These are phyloP conservation scores for Cartodere bifasciata DNA, from an alignment of 2,888 invertebrate genomes.

Conservation along the genomic window DNA sequence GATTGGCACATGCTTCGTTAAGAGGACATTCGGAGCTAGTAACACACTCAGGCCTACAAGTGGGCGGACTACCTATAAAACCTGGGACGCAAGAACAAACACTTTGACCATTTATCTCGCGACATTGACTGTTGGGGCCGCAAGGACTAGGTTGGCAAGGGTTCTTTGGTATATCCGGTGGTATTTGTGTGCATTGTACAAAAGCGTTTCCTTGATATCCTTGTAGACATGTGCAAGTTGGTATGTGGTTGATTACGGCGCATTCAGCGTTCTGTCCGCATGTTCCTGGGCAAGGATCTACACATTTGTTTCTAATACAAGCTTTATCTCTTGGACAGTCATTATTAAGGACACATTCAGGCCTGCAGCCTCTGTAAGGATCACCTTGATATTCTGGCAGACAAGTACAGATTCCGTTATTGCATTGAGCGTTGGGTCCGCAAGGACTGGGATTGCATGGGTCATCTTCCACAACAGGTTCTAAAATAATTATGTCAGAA, in stretches of 20 bases:
- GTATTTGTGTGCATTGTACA: slow-evolving; percentile 34
- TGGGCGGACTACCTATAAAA: slow-evolving; percentile 58
- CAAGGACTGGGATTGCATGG: slow-evolving; percentile 45
- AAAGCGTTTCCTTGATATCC: slow-evolving; percentile 68
- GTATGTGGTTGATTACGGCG: slow-evolving; percentile 62
- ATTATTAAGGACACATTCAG: slow-evolving; percentile 64
- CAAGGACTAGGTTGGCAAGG: slow-evolving; percentile 53
- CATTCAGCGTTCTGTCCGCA: slow-evolving; percentile 68
- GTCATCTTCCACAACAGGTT: slow-evolving; percentile 27
- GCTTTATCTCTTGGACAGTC: slow-evolving; percentile 60
- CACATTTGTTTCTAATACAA: slow-evolving; percentile 60
- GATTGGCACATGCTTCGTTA: slow-evolving; percentile 52
- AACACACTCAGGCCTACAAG: slow-evolving; percentile 57
- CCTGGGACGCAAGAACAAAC: slow-evolving; percentile 52
- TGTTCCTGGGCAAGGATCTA: slow-evolving; percentile 65
- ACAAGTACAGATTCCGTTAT: slow-evolving; percentile 57
- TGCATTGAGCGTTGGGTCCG: slow-evolving; percentile 61
- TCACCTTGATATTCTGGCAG: slow-evolving; percentile 62
- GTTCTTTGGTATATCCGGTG: slow-evolving; percentile 11
- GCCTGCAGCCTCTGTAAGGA: slow-evolving; percentile 64
- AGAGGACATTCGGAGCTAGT: slow-evolving; percentile 52
- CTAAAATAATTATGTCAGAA: slow-evolving; percentile 28
- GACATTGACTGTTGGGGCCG: slow-evolving; percentile 57
- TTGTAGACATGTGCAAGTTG: slow-evolving; percentile 59
- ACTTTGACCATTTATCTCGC: slow-evolving; percentile 49